Evolutionary conservation across 2,113 vertebrate genomes (phyloP).

Genomic region (Ranitomeya imitator): DNA sequence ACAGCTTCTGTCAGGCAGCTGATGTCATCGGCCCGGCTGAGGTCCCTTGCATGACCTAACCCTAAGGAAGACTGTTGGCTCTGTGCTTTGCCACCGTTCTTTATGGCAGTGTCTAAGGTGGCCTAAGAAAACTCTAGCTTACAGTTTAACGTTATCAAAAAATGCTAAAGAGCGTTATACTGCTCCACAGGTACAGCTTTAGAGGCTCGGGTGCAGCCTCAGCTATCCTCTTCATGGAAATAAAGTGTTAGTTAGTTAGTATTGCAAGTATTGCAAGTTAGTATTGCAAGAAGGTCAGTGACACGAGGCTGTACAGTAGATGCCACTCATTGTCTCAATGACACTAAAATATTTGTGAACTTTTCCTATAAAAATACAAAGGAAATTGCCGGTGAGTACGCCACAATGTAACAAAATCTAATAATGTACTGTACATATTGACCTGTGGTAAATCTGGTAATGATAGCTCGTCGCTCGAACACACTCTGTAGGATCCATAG

Average conservation of each 20-base stretch:
- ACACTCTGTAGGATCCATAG: conserved; percentile 5
- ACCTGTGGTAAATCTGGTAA: not conserved
- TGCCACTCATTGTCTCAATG: not conserved
- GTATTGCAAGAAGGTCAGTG: not conserved
- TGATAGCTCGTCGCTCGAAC: not conserved
- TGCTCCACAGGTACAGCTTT: too few relatives aligned
- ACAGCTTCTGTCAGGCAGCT: too few relatives aligned
- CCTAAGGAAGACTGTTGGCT: too few relatives aligned
- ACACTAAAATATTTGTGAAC: not conserved
- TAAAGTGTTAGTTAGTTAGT: not conserved
- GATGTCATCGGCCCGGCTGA: too few relatives aligned
- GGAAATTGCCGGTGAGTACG: not conserved
- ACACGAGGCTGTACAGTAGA: not conserved
- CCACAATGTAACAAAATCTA: not conserved
- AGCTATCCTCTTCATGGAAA: not conserved
- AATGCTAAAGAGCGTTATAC: too few relatives aligned
- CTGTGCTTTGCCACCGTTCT: too few relatives aligned
- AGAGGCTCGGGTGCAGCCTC: too few relatives aligned
- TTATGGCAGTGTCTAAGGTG: too few relatives aligned
- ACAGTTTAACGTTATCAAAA: too few relatives aligned
- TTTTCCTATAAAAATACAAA: too few relatives aligned
- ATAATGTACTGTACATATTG: conserved; percentile 4
- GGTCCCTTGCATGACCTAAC: too few relatives aligned
- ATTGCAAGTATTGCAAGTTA: not conserved
- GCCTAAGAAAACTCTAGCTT: too few relatives aligned